phyloP scores from a whole-genome alignment of 37 sponge, comb jelly and placozoan species.

The Tethya wilhelma region DNA sequence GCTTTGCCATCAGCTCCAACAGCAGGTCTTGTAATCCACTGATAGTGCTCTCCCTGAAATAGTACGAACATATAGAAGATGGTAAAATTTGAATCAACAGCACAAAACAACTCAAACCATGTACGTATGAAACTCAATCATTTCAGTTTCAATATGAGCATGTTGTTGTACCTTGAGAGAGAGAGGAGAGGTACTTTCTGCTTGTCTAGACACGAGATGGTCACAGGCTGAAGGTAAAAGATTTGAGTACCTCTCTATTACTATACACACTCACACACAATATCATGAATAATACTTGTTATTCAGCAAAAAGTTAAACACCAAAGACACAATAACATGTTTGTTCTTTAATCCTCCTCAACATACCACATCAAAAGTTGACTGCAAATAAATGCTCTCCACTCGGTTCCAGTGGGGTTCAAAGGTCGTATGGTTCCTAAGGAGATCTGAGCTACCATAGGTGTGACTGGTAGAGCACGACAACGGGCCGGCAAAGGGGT shows the following conservation, averaged over 20 bases:
- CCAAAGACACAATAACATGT: not conserved
- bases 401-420: slow-evolving; percentile 7
- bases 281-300: not conserved
- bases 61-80: not conserved
- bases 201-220: no score
- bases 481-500: not conserved
- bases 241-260: no score
- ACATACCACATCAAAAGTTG: slow-evolving; percentile 42
- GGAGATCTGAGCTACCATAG: no score
- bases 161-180: no score
- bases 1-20: slow-evolving; percentile 15
- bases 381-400: slow-evolving; percentile 30
- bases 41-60: slow-evolving; percentile 36
- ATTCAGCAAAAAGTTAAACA: not conserved
- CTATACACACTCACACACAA: slow-evolving; percentile 3
- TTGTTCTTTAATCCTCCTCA: not conserved
- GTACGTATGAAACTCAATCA: no score
- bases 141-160: no score
- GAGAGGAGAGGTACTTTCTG: no score
- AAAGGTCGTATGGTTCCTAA: no score
- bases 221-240: no score
- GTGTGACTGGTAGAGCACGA: no score
- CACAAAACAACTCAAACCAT: no score
- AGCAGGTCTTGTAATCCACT: slow-evolving; percentile 21
- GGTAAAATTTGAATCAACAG: no score